Conservation (phyloP, 2,888 invertebrate genomes). For the Trilocha varians region DNA sequence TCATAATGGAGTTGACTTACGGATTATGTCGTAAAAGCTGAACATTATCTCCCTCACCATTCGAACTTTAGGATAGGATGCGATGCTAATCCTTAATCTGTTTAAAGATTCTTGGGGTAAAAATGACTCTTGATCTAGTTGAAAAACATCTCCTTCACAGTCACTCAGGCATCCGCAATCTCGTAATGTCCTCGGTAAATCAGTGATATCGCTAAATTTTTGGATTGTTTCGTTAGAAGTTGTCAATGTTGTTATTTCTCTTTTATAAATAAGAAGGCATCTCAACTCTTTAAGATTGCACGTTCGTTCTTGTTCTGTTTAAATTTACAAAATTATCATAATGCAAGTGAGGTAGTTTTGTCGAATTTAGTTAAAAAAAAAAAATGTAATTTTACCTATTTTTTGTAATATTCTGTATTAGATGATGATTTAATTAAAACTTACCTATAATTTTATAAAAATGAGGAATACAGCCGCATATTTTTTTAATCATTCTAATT, state of each 20-base stretch:
- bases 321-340: too few relatives aligned
- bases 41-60: constrained; percentile 79
- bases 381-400: too few relatives aligned
- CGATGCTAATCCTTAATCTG: constrained; percentile 63
- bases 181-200: constrained; percentile 35
- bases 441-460: constrained; percentile 79
- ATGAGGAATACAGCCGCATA: constrained; percentile 82
- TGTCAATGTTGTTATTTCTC: constrained; percentile 41
- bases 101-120: constrained; percentile 25
- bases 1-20: constrained; percentile 52
- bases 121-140: constrained; percentile 40
- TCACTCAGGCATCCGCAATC: constrained; percentile 50
- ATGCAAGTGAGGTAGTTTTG: too few relatives aligned
- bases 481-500: constrained; percentile 70
- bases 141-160: constrained; percentile 50
- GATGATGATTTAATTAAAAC: constrained; percentile 19
- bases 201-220: constrained; percentile 18
- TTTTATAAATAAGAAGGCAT: constrained; percentile 43
- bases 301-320: constrained; percentile 42
- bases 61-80: constrained; percentile 79
- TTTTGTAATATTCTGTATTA: too few relatives aligned
- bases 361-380: too few relatives aligned
- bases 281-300: constrained; percentile 46
- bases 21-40: constrained; percentile 79
- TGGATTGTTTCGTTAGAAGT: constrained; percentile 28